Base-by-base conservation (phyloP, 2,888 invertebrate species). In the Drosophila algonquin region DNA sequence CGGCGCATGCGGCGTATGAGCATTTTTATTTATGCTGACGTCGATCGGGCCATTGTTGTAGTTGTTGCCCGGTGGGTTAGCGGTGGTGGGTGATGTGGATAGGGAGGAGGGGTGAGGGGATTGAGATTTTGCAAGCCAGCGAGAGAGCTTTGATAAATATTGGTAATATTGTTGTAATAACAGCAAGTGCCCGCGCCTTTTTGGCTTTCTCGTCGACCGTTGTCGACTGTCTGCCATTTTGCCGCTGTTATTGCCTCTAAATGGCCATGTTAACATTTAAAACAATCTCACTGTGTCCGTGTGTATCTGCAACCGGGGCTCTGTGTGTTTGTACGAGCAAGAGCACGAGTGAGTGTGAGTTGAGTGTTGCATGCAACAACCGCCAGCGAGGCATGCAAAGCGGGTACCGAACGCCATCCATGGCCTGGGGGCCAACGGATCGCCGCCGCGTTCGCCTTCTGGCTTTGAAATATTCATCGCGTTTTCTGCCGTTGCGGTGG, bases 241-340 rank as follows among this genome's bases (percentile, higher is more conserved):
- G 85, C 87, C 87, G 85, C 85, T 86, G 85, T 85, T 82, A 82
- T 87, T 85, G 85, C 81, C 89, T 89, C 84, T 89, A 89, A 88
- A 88, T 89, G 87, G 87, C 83, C 83, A 85, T 87, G 83, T 83
- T 89, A 86, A 86, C 87, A 86, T 86, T 84, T 87, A 87, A 85
- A 82, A 85, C 85, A 85, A 87, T 85, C 87, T 87, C 85, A 85
- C 87, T 64, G 65, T 53, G 63, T 65, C 84, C 77, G 84, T 72
- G 76, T 76, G 82, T 77, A 65, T 69, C 61, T 10, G 58, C 56
- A 63, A 53, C 60, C 47, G 16, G 62, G 55, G 57, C 57, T 30
- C 32, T 54, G 50, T 58, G 61, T 61, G 48, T 8, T 45, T 21
- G 21, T 21, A 2, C 21, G 21, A 21, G 45, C 32, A 60, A 44